Evolutionary conservation across 2,797 vertebrate species (phyloP), one percentile per base, ranked within the genome.

Genomic region (Leontocebus nigricollis): DNA sequence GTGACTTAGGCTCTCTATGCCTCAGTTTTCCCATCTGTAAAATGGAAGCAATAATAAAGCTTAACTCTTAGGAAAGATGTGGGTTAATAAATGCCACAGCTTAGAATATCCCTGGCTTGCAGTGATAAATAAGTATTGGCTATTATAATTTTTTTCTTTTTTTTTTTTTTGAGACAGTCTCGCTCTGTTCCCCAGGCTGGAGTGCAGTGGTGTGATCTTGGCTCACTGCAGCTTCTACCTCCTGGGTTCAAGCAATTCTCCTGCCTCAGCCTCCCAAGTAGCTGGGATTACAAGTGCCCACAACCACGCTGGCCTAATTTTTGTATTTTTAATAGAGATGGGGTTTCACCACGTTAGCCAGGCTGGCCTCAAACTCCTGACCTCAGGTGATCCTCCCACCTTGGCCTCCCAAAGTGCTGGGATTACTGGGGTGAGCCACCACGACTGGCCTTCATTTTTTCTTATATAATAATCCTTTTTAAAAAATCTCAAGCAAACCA

Each of bases 21-120:
- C 61, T 92, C 59, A 33, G 17, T 89, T 93, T 97, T 75, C 36
- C 46, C 36, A 55, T 79, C 64, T 88, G 27, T 92, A 61, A 89
- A 91, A 84, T 57, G 33, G 67, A 81, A 77, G 76, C 24, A 79
- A 82, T 33, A 70, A 93, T 5, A 57, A 1, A 7, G 67, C 50
- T 52, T 75, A 61, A 76, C 24, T 76, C 55, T 79, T 17, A 59
- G 48, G 30, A 72, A 57, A 26, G 30, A 7, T 12, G 6, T 76
- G 30, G 70, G 46, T 61, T 90, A 85, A 79, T 8, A 15, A 50
- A 75, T 5, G 2, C 1, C 76, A 33, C 79, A 55, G 67, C 44
- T 75, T 39, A 75, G 50, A 76, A 41, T 61, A 61, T 46, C 46
- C n/a, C 33, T 26, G 57, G 30, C 33, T 81, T 12, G 44, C 0